phyloP scores from a whole-genome alignment of 2,113 vertebrate species.

The Cephalopholis sonnerati region DNA sequence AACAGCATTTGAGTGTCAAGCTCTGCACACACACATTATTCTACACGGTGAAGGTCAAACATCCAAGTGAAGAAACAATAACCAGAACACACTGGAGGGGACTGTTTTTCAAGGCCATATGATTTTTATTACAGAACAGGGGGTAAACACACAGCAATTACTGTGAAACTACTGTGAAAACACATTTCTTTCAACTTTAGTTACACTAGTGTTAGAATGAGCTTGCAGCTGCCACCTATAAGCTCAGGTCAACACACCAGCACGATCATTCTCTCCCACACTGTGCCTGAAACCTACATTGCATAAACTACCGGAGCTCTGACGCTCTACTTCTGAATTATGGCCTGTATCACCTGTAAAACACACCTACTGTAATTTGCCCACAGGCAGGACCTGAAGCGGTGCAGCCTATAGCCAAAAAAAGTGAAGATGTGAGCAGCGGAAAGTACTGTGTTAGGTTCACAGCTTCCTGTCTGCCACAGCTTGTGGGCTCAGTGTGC shows the following conservation, averaged over 20 bases:
- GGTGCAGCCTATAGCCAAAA: not conserved
- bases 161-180: not conserved
- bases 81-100: not conserved
- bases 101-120: not conserved
- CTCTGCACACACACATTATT: constrained; percentile 1
- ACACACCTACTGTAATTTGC: constrained; percentile 25
- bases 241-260: not conserved
- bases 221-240: not conserved
- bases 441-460: constrained; percentile 46
- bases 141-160: constrained; percentile 1
- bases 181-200: constrained; percentile 12
- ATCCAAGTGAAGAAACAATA: not conserved
- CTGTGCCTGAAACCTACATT: not conserved
- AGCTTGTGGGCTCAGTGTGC: constrained; percentile 68
- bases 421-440: constrained; percentile 10
- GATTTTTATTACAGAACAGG: constrained; percentile 4
- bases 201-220: not conserved
- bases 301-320: not conserved
- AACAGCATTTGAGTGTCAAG: not conserved
- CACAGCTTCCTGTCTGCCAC: constrained; percentile 59
- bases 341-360: constrained; percentile 20
- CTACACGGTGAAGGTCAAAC: constrained; percentile 12
- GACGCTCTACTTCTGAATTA: constrained; percentile 5
- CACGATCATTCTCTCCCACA: not conserved
- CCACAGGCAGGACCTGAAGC: constrained; percentile 16